Base-by-base conservation (phyloP, 2,113 vertebrate genomes). In the Microcebus lehilahytsara region DNA sequence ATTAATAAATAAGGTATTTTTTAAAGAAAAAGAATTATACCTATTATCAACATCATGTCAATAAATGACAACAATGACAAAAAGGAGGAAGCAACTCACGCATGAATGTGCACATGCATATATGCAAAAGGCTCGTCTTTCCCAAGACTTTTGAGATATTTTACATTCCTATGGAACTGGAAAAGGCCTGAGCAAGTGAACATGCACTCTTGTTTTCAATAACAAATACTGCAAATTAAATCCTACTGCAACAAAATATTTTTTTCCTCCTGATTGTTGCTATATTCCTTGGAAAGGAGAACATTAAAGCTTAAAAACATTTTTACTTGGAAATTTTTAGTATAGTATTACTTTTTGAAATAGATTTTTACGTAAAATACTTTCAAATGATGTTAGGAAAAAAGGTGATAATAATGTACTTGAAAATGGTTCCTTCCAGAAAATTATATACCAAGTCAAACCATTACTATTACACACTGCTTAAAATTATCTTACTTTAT, bases 371-470 rank as follows among this genome's bases (percentile, higher is more conserved):
- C 22, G 53, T 96, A 83, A 88, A 85, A 77, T 91, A 94, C 34
- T 89, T 96, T 23, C 92, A 95, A 95, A 91, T 90, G 30, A 66
- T 96, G 8, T 92, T 91, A 91, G 81, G 46, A 89, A 94, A 97
- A 97, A 93, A 78, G 32, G 40, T 95, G 40, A n/a, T 95, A 92
- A 90, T 96, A 69, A 51, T 72, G n/a, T 30, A 89, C 83, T 94
- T 96, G 83, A 96, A 96, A 97, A 93, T 49, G 11, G n/a, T 37
- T 16, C 9, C 74, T 96, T 93, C 53, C 89, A 89, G 83, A 96
- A 96, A 93, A 95, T 89, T 83, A 91, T 42, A 69, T 74, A 66
- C 34, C 62, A 93, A 7, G 81, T 91, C 49, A 64, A 85, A 84
- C 51, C 42, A 30, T 62, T 85, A 91, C 77, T 56, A 69, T 89